Conservation (phyloP, 2,888 invertebrate species). For the Ornithoptera priamus region DNA sequence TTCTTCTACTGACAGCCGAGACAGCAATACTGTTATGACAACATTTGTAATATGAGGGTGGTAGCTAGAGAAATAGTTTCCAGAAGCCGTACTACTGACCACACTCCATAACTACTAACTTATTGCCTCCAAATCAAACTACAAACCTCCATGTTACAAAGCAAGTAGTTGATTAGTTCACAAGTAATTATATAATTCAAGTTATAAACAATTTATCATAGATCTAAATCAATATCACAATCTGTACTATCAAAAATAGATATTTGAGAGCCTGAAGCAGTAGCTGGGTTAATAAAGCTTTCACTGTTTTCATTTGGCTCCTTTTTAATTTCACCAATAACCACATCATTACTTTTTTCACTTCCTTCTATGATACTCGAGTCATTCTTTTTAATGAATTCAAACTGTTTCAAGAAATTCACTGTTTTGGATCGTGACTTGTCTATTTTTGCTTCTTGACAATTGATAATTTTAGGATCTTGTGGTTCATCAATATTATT, state of each 20-base stretch:
- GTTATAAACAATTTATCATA: conserved; percentile 43
- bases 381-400: conserved; percentile 55
- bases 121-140: too few relatives aligned
- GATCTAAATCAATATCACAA: conserved; percentile 76
- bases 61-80: too few relatives aligned
- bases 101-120: too few relatives aligned
- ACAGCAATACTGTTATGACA: too few relatives aligned
- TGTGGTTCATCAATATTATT: conserved; percentile 12
- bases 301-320: conserved; percentile 38
- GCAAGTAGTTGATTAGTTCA: too few relatives aligned
- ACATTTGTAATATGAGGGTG: too few relatives aligned
- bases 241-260: conserved; percentile 76
- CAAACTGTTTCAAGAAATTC: conserved; percentile 62
- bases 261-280: conserved; percentile 57
- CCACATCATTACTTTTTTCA: conserved; percentile 32
- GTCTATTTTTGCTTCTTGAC: conserved; percentile 2
- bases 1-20: too few relatives aligned
- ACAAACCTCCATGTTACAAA: too few relatives aligned
- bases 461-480: background rate
- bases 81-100: too few relatives aligned
- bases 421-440: conserved; percentile 37
- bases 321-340: conserved; percentile 38
- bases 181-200: background rate
- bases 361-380: conserved; percentile 50
- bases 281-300: conserved; percentile 35